phyloP scores from a whole-genome alignment of 2,113 vertebrate species.

The Spilogale gracilis region DNA sequence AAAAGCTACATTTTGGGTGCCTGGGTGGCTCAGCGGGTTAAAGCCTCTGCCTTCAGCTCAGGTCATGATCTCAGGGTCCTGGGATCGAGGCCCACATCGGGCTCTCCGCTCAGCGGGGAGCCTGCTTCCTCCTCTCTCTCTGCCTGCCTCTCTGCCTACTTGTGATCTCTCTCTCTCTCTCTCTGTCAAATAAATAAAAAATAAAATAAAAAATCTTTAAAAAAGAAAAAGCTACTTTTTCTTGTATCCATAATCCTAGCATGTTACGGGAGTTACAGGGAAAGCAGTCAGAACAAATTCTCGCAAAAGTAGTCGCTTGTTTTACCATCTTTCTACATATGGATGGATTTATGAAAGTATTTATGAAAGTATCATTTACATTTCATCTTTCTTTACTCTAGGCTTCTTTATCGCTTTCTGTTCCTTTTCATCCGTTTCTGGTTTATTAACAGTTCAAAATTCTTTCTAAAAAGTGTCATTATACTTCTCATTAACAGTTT shows the following conservation, averaged over 20 bases:
- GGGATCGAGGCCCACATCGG: too few relatives aligned
- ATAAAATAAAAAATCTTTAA: too few relatives aligned
- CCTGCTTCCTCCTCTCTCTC: too few relatives aligned
- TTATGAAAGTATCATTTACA: slow-evolving; percentile 12
- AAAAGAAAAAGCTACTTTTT: slow-evolving; percentile 1
- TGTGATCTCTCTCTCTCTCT: too few relatives aligned
- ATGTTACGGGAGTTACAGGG: not conserved
- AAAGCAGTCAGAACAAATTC: not conserved
- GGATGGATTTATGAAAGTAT: not conserved
- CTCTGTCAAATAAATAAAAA: too few relatives aligned
- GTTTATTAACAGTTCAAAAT: slow-evolving; percentile 95
- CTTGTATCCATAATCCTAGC: not conserved
- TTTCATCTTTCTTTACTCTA: slow-evolving; percentile 2
- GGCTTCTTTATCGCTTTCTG: slow-evolving; percentile 31
- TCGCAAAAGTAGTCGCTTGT: slow-evolving; percentile 11
- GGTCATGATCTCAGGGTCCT: too few relatives aligned
- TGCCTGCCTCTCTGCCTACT: too few relatives aligned
- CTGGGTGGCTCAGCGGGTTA: too few relatives aligned
- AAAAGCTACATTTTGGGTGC: not conserved
- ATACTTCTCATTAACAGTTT: slow-evolving; percentile 94
- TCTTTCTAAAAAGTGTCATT: slow-evolving; percentile 95
- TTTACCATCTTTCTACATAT: not conserved
- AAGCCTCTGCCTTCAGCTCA: too few relatives aligned
- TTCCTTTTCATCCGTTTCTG: slow-evolving; percentile 80
- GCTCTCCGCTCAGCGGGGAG: too few relatives aligned